phyloP scores from a whole-genome alignment of 2,888 invertebrate genomes.

The Cynaeus angustus region DNA sequence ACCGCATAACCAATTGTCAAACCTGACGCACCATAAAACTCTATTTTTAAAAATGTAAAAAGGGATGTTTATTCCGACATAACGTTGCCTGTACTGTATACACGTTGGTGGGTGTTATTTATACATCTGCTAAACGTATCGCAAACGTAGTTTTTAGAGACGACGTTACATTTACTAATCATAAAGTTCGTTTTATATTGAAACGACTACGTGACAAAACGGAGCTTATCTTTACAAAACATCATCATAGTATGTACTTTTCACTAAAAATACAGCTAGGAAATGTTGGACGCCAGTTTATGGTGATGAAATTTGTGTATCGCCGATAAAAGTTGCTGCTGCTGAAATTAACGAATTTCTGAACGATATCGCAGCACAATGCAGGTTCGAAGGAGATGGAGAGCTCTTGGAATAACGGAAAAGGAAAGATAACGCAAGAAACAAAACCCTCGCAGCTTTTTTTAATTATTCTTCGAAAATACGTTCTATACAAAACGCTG shows the following conservation, averaged over 20 bases:
- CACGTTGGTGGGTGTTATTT: conserved; percentile 23
- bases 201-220: conserved; percentile 54
- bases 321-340: conserved; percentile 40
- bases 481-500: background rate
- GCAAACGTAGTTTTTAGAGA: conserved; percentile 35
- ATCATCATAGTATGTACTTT: conserved; percentile 54
- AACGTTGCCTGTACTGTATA: conserved; percentile 14
- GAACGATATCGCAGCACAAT: conserved; percentile 25
- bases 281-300: conserved; percentile 47
- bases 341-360: conserved; percentile 48
- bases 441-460: conserved; percentile 25
- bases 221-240: conserved; percentile 53
- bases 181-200: conserved; percentile 60
- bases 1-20: conserved; percentile 54
- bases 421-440: conserved; percentile 32
- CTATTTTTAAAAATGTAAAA: conserved; percentile 38
- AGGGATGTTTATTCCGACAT: conserved; percentile 33
- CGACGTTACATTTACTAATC: conserved; percentile 56
- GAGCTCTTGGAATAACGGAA: conserved; percentile 24
- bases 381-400: conserved; percentile 17
- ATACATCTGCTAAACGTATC: conserved; percentile 42
- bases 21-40: conserved; percentile 45
- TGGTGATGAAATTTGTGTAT: conserved; percentile 47
- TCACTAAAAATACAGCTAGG: conserved; percentile 52
- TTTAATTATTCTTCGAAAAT: conserved; percentile 16